Evolutionary conservation across 2,888 invertebrate species (phyloP).

Genomic region (Macrophya annulata): DNA sequence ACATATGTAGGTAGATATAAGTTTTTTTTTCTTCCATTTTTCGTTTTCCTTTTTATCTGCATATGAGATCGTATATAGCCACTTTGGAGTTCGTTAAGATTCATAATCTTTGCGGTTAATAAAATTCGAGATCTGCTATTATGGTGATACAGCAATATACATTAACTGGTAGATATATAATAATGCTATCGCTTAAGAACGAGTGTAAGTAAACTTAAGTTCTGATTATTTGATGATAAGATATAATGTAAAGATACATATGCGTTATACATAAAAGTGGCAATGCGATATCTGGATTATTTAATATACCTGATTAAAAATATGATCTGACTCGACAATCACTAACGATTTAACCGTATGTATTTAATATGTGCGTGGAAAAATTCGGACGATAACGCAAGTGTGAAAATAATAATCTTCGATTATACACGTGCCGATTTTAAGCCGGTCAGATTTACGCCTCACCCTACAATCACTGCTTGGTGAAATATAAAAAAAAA

Average conservation of each 20-base stretch:
- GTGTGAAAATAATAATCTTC: background rate
- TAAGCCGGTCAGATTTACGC: background rate
- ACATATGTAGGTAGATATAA: background rate
- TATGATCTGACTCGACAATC: background rate
- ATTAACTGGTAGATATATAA: background rate
- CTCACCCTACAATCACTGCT: background rate
- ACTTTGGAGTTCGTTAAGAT: background rate
- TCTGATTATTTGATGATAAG: background rate
- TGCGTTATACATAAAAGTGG: background rate
- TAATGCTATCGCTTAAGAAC: background rate
- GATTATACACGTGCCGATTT: background rate
- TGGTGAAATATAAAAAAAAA: background rate
- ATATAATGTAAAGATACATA: background rate
- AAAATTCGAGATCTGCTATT: conserved; percentile 5
- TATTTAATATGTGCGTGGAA: conserved; percentile 18
- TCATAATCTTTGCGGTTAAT: background rate
- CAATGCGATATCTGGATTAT: background rate
- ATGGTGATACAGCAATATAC: background rate
- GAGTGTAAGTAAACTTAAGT: background rate
- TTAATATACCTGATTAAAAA: conserved; percentile 14
- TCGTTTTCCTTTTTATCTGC: background rate
- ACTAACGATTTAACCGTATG: background rate
- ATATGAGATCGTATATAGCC: background rate
- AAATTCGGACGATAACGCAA: conserved; percentile 35
- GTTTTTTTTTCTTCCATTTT: background rate